Evolutionary conservation across 2,797 vertebrate genomes (phyloP).

Genomic region (Crax fasciolata): DNA sequence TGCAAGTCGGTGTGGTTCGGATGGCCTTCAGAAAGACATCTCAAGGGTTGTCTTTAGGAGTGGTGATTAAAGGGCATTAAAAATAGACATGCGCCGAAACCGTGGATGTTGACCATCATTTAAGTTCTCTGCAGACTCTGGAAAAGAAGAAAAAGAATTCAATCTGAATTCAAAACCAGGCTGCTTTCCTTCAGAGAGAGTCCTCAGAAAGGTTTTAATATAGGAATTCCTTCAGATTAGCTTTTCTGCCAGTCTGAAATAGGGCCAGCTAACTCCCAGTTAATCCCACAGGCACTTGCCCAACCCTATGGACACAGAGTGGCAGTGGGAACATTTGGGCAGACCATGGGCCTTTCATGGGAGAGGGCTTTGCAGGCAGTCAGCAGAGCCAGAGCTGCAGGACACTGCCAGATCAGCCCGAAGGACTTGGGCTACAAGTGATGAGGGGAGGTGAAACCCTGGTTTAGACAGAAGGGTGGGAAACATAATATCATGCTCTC

Average conservation of each 20-base stretch:
- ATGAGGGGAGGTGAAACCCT: background rate
- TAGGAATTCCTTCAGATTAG: background rate
- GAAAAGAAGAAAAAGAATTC: background rate
- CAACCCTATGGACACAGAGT: background rate
- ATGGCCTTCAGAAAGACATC: background rate
- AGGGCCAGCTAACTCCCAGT: background rate
- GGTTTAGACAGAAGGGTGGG: background rate
- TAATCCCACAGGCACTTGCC: background rate
- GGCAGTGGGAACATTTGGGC: background rate
- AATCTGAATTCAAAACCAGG: background rate
- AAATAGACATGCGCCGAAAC: background rate
- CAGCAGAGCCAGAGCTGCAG: background rate
- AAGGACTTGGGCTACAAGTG: background rate
- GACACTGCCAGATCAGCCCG: background rate
- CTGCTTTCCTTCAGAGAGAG: background rate
- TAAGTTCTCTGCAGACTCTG: background rate
- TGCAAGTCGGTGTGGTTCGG: accelerated
- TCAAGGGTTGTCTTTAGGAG: background rate
- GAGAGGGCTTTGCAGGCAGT: background rate
- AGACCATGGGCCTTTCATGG: background rate
- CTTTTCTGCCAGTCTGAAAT: background rate
- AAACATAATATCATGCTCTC: background rate
- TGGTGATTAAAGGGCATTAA: background rate
- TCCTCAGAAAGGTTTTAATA: background rate
- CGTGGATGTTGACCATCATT: background rate